Evolutionary conservation across 2,113 vertebrate genomes (phyloP), one percentile per base, ranked within the genome.

Genomic region (Mola mola): DNA sequence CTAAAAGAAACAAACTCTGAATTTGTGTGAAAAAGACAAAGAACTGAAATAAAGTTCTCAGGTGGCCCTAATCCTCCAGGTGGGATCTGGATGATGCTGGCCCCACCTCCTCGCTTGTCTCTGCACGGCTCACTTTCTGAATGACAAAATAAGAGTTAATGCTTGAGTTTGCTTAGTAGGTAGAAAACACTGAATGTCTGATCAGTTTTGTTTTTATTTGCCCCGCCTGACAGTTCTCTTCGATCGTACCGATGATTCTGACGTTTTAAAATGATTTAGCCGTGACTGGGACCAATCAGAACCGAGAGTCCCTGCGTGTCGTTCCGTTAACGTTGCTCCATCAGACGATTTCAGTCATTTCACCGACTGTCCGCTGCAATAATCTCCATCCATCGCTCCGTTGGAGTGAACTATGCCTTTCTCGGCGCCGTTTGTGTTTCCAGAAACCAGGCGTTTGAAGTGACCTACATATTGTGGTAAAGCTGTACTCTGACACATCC

Each of bases 151-250:
- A 77, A 42, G 17, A 36, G 3, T 51, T 66, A 31, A 11, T 29
- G 64, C 67, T 71, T 31, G 20, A 51, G 28, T 81, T 74, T 69
- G 72, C 17, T 17, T 84, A 74, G 34, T 19, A 9, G 24, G 65
- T 84, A 72, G 77, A 70, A 69, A 69, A 57, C 36, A 72, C 21
- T 83, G 88, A 88, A 88, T 88, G 86, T 87, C 51, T 75, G 66
- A 64, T 38, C 22, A 19, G 57, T 66, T 63, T 3, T 58, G 57
- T 78, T 44, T 62, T 63, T 0, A 38, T 63, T 57, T 37, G 21
- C 12, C 31, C 31, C 31, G 4, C 31, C 31, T 33, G 31, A 33
- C 31, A 33, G 13, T 24, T 3, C n/a, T n/a, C n/a, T n/a, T n/a
- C n/a, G 7, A 21, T 8, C 42, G 15, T 20, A 25, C 13, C 4